Conservation (phyloP, 1,140 invertebrate species). For the Drosophila baimaii region DNA sequence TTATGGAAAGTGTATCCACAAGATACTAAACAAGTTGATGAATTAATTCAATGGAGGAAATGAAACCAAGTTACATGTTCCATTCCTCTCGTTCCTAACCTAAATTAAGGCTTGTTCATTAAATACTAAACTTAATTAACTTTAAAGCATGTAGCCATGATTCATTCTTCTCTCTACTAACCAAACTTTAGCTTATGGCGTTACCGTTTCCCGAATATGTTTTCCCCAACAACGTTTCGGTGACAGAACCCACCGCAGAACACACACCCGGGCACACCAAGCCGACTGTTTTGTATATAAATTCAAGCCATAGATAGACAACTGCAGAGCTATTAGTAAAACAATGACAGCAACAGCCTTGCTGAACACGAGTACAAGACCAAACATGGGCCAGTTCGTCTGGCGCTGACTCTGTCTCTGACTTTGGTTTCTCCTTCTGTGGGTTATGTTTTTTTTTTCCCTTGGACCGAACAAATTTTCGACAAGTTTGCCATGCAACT, state of each 20-base stretch:
- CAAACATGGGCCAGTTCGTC: conserved; percentile 69
- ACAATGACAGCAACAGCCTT: conserved; percentile 78
- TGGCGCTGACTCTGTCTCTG: conserved; percentile 44
- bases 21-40: neutral
- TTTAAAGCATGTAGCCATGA: conserved; percentile 2
- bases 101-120: too few relatives aligned
- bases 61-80: neutral
- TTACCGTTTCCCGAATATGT: conserved; percentile 14
- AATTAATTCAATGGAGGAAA: neutral
- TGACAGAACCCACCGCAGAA: neutral
- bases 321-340: conserved; percentile 76
- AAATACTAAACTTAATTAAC: too few relatives aligned
- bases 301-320: conserved; percentile 51
- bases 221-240: conserved; percentile 15
- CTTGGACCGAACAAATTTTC: conserved; percentile 42
- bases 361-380: conserved; percentile 66
- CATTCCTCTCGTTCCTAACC: neutral
- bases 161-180: neutral
- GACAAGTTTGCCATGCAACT: conserved; percentile 47
- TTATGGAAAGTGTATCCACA: neutral
- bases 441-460: conserved; percentile 25
- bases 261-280: conserved; percentile 22
- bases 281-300: conserved; percentile 26
- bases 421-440: conserved; percentile 47
- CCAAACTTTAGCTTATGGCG: neutral